Evolutionary conservation across 64 coral and sea anemone species (phyloP).

Genomic region (Catalaphyllia jardinei): DNA sequence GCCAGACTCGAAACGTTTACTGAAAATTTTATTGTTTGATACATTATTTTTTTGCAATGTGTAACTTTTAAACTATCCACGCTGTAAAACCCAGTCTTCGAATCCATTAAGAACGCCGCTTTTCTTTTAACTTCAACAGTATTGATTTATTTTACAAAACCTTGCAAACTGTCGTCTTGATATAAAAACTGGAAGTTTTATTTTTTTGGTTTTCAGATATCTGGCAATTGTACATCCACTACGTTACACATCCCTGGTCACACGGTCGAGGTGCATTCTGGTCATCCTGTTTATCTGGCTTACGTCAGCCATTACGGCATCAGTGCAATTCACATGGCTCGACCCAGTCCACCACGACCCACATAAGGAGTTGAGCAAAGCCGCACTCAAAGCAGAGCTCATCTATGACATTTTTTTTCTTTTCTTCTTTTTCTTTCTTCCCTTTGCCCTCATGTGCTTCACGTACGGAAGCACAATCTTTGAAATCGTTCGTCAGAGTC

Average conservation of each 20-base stretch:
- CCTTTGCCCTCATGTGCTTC: slow-evolving; percentile 70
- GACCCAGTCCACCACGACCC: slow-evolving; percentile 23
- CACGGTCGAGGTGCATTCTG: slow-evolving; percentile 24
- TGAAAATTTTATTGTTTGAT: too few relatives aligned
- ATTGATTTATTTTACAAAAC: too few relatives aligned
- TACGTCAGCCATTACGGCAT: slow-evolving; percentile 15
- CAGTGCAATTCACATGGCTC: slow-evolving; percentile 59
- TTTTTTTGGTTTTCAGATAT: slow-evolving; percentile 24
- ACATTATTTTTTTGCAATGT: too few relatives aligned
- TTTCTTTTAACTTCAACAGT: too few relatives aligned
- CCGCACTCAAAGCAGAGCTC: slow-evolving; percentile 27
- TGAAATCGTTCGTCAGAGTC: slow-evolving; percentile 63
- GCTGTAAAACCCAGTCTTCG: too few relatives aligned
- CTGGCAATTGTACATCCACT: slow-evolving; percentile 71
- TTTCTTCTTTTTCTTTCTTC: slow-evolving; percentile 46
- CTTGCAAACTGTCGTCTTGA: too few relatives aligned
- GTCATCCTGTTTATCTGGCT: slow-evolving; percentile 49
- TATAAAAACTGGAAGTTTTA: neutral
- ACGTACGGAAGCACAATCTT: slow-evolving; percentile 59
- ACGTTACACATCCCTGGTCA: slow-evolving; percentile 55
- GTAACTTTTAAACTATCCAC: too few relatives aligned
- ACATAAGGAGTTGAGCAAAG: slow-evolving; percentile 4
- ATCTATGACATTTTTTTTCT: slow-evolving; percentile 50
- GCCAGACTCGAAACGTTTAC: too few relatives aligned
- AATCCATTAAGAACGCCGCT: too few relatives aligned